Conservation (phyloP, 1,140 invertebrate species). For the Schmidtea mediterranea region DNA sequence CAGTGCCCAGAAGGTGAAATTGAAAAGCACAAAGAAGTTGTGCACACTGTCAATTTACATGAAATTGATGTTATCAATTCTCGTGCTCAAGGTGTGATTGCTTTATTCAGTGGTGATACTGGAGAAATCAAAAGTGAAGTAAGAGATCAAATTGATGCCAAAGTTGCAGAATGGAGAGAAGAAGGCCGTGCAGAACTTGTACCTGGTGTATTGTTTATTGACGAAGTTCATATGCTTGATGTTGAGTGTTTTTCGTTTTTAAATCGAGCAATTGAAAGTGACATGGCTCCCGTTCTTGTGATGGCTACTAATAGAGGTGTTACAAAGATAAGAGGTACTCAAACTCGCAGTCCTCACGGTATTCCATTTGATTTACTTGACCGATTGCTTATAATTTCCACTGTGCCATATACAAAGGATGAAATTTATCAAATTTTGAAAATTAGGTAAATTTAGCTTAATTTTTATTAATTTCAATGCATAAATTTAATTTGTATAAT, state of each 20-base stretch:
- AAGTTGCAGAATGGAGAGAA: constrained; percentile 89
- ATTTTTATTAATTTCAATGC: constrained; percentile 1
- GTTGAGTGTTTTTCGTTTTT: constrained; percentile 94
- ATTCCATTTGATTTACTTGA: constrained; percentile 84
- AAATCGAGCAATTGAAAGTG: constrained; percentile 76
- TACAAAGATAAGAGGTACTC: constrained; percentile 72
- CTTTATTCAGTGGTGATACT: constrained; percentile 84
- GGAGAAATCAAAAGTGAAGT: constrained; percentile 89
- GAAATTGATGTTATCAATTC: constrained; percentile 96
- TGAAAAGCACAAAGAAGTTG: constrained; percentile 91
- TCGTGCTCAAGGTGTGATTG: constrained; percentile 78
- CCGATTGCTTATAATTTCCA: constrained; percentile 73
- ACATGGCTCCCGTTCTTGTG: constrained; percentile 82
- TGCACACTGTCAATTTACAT: constrained; percentile 89
- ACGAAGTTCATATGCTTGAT: constrained; percentile 81
- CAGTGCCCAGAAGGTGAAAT: constrained; percentile 93
- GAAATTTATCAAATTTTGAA: constrained; percentile 71
- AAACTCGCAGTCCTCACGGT: constrained; percentile 71
- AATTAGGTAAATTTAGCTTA: constrained; percentile 43
- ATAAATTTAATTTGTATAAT: background rate
- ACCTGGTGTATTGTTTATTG: constrained; percentile 45
- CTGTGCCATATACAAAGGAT: constrained; percentile 54
- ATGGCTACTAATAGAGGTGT: constrained; percentile 98
- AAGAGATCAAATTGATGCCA: constrained; percentile 87
- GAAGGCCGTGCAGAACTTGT: constrained; percentile 96